Percentiles rank a stretch among this genome's conserved stretches.
Conservation (phyloP, 2,888 invertebrate species). For the Tinea trinotella region DNA sequence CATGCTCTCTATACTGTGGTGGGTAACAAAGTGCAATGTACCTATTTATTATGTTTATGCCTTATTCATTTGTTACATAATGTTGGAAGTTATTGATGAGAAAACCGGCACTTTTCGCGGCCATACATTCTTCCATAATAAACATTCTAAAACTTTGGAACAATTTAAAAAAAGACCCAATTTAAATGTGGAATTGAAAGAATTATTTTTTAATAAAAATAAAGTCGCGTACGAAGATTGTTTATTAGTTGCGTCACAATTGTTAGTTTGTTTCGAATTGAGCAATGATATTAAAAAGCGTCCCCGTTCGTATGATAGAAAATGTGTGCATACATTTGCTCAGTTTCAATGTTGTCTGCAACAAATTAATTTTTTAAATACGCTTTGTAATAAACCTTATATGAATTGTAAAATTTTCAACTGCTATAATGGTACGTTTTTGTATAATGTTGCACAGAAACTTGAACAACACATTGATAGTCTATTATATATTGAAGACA, state of each 20-base stretch:
- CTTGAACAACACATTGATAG: constrained; percentile 72
- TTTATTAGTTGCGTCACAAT: constrained; percentile 68
- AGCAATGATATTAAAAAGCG: constrained; percentile 65
- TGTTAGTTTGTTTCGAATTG: constrained; percentile 73
- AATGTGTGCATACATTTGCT: constrained; percentile 75
- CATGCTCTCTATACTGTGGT: constrained; percentile 72
- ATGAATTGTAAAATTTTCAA: constrained; percentile 70
- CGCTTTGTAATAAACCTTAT: constrained; percentile 74
- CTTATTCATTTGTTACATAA: constrained; percentile 69
- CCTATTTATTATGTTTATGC: constrained; percentile 68
- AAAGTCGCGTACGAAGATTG: constrained; percentile 72
- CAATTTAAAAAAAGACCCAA: constrained; percentile 35
- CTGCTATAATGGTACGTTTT: constrained; percentile 81
- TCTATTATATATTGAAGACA: constrained; percentile 63
- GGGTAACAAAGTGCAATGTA: constrained; percentile 60
- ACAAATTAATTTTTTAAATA: constrained; percentile 75
- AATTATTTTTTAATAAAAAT: constrained; percentile 55
- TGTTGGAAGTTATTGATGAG: constrained; percentile 71
- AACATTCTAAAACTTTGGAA: constrained; percentile 47
- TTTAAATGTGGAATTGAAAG: constrained; percentile 28
- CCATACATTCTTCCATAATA: constrained; percentile 55
- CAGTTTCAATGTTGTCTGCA: constrained; percentile 77
- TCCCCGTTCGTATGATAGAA: constrained; percentile 69
- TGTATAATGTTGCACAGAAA: constrained; percentile 79
- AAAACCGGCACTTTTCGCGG: constrained; percentile 71